Conservation (phyloP, 2,797 vertebrate genomes). For the Heteromormyrus szaboi region DNA sequence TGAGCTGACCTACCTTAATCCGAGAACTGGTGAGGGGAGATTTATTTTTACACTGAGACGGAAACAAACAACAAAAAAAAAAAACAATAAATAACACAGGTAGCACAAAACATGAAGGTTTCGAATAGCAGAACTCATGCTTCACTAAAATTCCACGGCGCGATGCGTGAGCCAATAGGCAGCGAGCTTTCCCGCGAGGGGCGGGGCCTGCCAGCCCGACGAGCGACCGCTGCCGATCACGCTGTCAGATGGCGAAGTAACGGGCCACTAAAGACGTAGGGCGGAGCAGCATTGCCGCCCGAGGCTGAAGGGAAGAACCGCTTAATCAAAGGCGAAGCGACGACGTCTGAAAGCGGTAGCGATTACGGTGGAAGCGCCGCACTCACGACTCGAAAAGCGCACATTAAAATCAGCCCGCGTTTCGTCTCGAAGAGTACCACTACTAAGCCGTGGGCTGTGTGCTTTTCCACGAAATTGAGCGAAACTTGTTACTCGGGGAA, state of each 20-base stretch:
- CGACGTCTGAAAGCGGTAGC: neutral
- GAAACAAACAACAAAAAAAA: neutral
- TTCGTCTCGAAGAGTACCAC: neutral
- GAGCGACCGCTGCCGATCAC: neutral
- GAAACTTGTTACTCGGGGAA: neutral
- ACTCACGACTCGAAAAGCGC: neutral
- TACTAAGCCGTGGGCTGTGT: neutral
- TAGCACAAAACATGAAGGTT: neutral
- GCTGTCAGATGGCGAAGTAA: neutral
- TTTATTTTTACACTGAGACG: neutral
- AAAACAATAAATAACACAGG: neutral
- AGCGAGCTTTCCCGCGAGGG: neutral
- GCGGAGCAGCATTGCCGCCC: neutral
- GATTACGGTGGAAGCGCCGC: neutral
- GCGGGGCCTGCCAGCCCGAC: neutral
- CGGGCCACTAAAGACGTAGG: neutral
- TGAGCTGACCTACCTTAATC: neutral
- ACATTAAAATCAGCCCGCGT: neutral
- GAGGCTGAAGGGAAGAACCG: neutral
- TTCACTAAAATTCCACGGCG: neutral
- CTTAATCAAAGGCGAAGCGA: neutral
- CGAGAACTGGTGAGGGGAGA: neutral
- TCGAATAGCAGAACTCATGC: neutral
- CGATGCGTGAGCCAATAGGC: neutral
- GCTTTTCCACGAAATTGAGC: neutral